Evolutionary conservation across 2,888 invertebrate genomes (phyloP), one percentile per base, ranked within the genome.

Genomic region (Phlogophora meticulosa): DNA sequence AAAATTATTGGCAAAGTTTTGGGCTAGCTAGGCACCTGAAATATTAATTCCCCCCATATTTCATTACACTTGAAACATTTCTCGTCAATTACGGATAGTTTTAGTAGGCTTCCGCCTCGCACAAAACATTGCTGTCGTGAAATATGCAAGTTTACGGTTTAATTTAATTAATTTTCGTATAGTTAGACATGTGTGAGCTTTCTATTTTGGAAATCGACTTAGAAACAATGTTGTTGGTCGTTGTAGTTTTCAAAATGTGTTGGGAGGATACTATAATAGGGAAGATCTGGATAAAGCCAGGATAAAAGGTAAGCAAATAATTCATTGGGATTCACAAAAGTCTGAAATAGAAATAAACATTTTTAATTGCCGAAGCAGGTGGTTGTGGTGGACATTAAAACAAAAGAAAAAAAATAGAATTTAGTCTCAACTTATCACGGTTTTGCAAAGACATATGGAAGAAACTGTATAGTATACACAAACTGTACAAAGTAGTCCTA

Each of bases 1-100:
- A 91, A 91, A 89, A 88, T 90, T 91, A 92, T 92, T 91, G 89
- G 87, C 84, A 90, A 92, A 91, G 88, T 92, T 90, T 87, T 78
- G 80, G 83, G 82, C 84, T 83, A 84, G 83, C 86, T 82, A 86
- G 85, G 84, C 88, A 90, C 90, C 91, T 92, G 90, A 88, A 90
- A 87, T 89, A 91, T 91, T 91, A 89, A 90, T 89, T 87, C 82
- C 72, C 46, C 76, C 79, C 83, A 88, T 89, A 90, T 90, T 89
- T 89, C 88, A 88, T 85, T 84, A 86, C 75, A 82, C 86, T 87
- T 85, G 81, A 86, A 88, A 89, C 84, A 89, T 85, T 88, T 88
- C 85, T 78, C 82, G 82, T 84, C 85, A 87, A 88, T 86, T 85
- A 84, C 77, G 81, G 83, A 87, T 85, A 87, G 82, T 84, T 87